Evolutionary conservation across 2,888 invertebrate genomes (phyloP).

Genomic region (Macrosiphum euphorbiae): DNA sequence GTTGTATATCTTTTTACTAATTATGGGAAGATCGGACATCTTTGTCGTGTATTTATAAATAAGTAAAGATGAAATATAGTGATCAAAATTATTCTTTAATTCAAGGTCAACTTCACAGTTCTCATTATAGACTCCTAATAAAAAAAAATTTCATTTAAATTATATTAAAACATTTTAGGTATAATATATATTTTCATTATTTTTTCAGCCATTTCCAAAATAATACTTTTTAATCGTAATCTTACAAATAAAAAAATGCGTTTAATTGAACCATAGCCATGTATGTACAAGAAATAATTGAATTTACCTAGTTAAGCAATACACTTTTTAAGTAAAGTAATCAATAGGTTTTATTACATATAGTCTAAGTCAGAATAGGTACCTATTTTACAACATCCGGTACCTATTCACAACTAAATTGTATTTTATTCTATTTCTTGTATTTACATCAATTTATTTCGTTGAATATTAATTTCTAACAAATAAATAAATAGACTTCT

Average conservation of each 20-base stretch:
- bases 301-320: not conserved
- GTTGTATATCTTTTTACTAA: not conserved
- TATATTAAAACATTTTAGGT: no score
- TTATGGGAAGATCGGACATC: not conserved
- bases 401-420: not conserved
- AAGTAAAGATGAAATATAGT: constrained; percentile 12
- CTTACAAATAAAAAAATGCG: not conserved
- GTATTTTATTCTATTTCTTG: not conserved
- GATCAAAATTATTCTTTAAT: not conserved
- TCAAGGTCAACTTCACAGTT: not conserved
- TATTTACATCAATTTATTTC: not conserved
- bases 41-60: constrained; percentile 8
- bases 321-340: not conserved
- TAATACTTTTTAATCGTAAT: not conserved
- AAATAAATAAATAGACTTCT: not conserved
- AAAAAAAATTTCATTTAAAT: not conserved
- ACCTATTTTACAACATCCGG: no score
- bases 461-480: not conserved
- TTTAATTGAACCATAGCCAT: not conserved
- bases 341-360: not conserved
- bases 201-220: not conserved
- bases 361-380: not conserved
- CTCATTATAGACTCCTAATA: not conserved
- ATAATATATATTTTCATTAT: not conserved
- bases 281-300: not conserved